phyloP scores from a whole-genome alignment of 2,797 vertebrate genomes.

The Tamandua tetradactyla region DNA sequence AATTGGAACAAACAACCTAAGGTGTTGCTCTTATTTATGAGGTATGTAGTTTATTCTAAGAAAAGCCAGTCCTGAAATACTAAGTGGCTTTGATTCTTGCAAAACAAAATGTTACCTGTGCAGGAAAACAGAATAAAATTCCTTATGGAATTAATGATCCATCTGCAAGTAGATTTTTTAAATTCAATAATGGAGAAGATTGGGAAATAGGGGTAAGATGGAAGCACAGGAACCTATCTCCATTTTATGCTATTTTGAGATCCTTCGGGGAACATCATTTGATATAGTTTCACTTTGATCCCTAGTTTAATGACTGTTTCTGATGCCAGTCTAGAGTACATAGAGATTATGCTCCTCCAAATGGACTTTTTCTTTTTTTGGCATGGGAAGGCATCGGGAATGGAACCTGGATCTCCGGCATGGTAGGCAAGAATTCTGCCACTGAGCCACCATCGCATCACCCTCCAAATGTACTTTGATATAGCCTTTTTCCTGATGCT shows the following conservation, averaged over 20 bases:
- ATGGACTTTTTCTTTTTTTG: no score
- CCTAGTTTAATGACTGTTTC: background rate
- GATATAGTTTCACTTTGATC: background rate
- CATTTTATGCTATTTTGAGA: constrained; percentile 72
- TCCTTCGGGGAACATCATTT: background rate
- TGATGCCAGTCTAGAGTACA: background rate
- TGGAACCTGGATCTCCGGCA: no score
- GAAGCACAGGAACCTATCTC: constrained; percentile 47
- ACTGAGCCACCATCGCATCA: no score
- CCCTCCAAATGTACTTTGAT: background rate
- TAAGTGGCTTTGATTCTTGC: constrained; percentile 18
- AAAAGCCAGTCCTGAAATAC: constrained; percentile 56
- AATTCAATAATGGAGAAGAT: constrained; percentile 51
- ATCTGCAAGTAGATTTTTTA: constrained; percentile 64
- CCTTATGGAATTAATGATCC: constrained; percentile 66
- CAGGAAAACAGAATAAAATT: constrained; percentile 50
- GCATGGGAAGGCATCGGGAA: no score
- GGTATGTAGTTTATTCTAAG: constrained; percentile 52
- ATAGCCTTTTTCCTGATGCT: background rate
- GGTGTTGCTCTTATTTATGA: constrained; percentile 45
- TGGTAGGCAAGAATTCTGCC: no score
- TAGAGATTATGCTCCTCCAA: background rate
- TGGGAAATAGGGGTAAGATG: constrained; percentile 63
- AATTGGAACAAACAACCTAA: constrained; percentile 26
- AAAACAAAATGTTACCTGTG: constrained; percentile 71